A percentile compares a stretch with the other conserved stretches of the same genome.
phyloP scores from a whole-genome alignment of 2,888 invertebrate species.

The Cetonia aurata region DNA sequence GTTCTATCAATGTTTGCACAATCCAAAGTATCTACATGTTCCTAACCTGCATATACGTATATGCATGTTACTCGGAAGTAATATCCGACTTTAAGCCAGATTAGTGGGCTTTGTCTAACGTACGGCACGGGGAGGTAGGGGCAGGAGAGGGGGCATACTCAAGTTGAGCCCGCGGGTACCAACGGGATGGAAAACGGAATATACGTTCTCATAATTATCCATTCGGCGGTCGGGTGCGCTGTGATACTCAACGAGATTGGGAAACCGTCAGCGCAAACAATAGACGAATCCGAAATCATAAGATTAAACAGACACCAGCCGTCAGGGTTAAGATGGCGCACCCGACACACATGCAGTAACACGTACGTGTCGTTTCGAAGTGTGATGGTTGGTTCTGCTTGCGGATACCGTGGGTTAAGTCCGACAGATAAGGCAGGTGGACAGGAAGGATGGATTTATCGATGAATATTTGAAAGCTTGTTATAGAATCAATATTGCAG shows the following conservation, averaged over 20 bases:
- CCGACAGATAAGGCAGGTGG: background rate
- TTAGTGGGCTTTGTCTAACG: conserved; percentile 9
- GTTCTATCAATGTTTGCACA: conserved; percentile 19
- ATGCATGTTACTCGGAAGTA: background rate
- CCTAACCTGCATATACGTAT: conserved; percentile 3
- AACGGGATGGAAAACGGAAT: background rate
- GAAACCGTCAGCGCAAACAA: conserved; percentile 25
- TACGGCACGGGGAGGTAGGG: background rate
- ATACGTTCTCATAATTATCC: conserved; percentile 29
- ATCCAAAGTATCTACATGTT: conserved; percentile 11
- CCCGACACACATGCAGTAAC: background rate
- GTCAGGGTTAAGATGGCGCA: conserved; percentile 12
- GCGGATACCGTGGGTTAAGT: background rate
- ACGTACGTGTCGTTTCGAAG: background rate
- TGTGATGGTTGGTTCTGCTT: background rate
- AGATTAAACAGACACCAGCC: conserved; percentile 19
- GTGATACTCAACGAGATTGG: conserved; percentile 13
- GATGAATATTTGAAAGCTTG: background rate
- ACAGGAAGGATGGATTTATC: background rate
- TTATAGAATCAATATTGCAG: too few relatives aligned
- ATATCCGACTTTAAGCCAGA: conserved; percentile 23
- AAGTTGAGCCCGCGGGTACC: background rate
- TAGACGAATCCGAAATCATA: conserved; percentile 29
- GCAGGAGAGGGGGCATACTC: too few relatives aligned
- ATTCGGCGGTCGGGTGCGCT: conserved; percentile 14